Evolutionary conservation across 2,113 vertebrate species (phyloP).

Genomic region (Carassius carassius): DNA sequence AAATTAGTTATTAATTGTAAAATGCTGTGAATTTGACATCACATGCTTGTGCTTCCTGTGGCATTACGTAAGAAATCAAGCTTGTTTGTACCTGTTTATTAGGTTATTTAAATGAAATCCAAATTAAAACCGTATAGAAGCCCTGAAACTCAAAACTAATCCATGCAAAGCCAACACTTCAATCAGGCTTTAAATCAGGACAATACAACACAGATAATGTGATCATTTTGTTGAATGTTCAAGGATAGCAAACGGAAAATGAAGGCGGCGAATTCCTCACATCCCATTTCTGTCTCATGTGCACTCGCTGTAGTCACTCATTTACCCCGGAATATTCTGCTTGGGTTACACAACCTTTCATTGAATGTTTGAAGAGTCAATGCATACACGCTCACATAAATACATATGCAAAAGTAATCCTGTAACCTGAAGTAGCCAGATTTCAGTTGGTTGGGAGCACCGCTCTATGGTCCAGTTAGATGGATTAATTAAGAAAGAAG

Average conservation of each 20-base stretch:
- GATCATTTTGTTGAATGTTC: constrained; percentile 11
- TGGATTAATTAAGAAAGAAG: no score
- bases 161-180: background rate
- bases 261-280: constrained; percentile 18
- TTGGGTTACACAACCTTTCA: background rate
- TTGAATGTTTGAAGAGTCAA: background rate
- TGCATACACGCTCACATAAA: background rate
- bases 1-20: no score
- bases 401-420: background rate
- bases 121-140: background rate
- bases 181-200: constrained; percentile 3
- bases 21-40: no score
- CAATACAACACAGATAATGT: background rate
- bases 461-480: no score
- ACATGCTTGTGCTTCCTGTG: no score
- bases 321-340: constrained; percentile 11
- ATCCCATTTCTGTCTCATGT: background rate
- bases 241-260: no score
- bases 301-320: constrained; percentile 10
- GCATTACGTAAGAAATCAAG: background rate
- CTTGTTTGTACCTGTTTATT: constrained; percentile 38
- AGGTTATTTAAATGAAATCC: background rate
- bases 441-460: no score
- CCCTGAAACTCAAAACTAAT: background rate
- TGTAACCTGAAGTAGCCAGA: background rate